A percentile compares a stretch with the other conserved stretches of the same genome.
phyloP scores from a whole-genome alignment of 2,888 invertebrate species.

The Eilema depressum region DNA sequence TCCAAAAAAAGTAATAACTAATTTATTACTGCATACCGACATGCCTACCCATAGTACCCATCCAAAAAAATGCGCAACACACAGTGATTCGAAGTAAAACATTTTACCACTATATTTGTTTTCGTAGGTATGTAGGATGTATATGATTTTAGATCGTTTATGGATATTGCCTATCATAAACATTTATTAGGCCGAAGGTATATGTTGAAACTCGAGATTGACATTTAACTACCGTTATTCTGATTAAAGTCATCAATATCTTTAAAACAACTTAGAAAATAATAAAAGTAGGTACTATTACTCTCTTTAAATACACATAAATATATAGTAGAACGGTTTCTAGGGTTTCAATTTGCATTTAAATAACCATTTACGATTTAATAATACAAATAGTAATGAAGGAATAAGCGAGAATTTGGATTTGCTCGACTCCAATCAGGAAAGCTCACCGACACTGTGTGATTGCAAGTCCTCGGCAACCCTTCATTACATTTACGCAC shows the following conservation, averaged over 20 bases:
- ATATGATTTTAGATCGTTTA: neutral
- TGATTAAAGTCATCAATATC: constrained; percentile 13
- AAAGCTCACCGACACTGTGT: constrained; percentile 62
- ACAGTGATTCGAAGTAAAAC: neutral
- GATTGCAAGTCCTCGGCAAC: constrained; percentile 71
- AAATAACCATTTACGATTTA: constrained; percentile 29
- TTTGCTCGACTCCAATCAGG: constrained; percentile 73
- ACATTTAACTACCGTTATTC: neutral
- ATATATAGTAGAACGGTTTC: constrained; percentile 6
- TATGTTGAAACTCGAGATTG: neutral
- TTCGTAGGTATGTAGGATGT: neutral
- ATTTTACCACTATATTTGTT: neutral
- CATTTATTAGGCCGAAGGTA: neutral
- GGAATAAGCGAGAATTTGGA: constrained; percentile 64
- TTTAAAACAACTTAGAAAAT: constrained; percentile 21
- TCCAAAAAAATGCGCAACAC: neutral
- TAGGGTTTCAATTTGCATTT: constrained; percentile 35
- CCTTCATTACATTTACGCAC: constrained; percentile 82
- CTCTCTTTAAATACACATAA: constrained; percentile 11
- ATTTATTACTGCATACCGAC: no score
- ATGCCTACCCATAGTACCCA: neutral
- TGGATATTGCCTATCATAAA: neutral
- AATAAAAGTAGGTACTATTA: constrained; percentile 6
- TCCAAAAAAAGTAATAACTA: no score
- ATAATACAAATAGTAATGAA: constrained; percentile 52